These are phyloP conservation scores for Trichonephila clavata DNA, from an alignment of 1,140 invertebrate species.

Conservation along the genomic window DNA sequence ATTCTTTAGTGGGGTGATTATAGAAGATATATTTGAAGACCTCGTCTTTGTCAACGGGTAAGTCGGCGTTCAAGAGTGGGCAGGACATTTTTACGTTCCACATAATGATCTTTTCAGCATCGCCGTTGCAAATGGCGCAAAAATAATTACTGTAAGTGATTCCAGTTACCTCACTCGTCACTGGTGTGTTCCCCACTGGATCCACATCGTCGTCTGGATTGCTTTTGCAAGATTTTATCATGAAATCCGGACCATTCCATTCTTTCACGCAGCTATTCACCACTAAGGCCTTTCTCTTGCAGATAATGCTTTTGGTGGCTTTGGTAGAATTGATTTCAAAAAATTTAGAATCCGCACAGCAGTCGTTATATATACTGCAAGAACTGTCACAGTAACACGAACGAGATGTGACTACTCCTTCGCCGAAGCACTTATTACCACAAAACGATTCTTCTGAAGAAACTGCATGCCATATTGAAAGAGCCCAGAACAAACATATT, in stretches of 20 bases:
- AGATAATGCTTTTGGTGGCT: neutral
- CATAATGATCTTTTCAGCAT: constrained; percentile 75
- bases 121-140: constrained; percentile 84
- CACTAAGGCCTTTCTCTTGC: constrained; percentile 41
- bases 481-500: neutral
- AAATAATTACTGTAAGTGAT: constrained; percentile 83
- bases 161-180: constrained; percentile 81
- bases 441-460: constrained; percentile 57
- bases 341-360: constrained; percentile 46
- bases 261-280: constrained; percentile 42
- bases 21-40: constrained; percentile 69
- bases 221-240: constrained; percentile 43
- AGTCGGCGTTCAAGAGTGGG: neutral
- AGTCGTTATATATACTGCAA: constrained; percentile 54
- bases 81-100: constrained; percentile 68
- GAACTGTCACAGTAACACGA: constrained; percentile 52
- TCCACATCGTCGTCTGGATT: constrained; percentile 5
- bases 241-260: constrained; percentile 68
- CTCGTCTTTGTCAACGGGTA: constrained; percentile 32
- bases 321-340: neutral
- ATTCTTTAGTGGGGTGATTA: constrained; percentile 53
- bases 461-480: neutral
- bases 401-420: constrained; percentile 18
- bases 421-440: constrained; percentile 41
- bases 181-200: constrained; percentile 81